phyloP scores from a whole-genome alignment of 2,888 invertebrate species.

The Barypeithes pellucidus region DNA sequence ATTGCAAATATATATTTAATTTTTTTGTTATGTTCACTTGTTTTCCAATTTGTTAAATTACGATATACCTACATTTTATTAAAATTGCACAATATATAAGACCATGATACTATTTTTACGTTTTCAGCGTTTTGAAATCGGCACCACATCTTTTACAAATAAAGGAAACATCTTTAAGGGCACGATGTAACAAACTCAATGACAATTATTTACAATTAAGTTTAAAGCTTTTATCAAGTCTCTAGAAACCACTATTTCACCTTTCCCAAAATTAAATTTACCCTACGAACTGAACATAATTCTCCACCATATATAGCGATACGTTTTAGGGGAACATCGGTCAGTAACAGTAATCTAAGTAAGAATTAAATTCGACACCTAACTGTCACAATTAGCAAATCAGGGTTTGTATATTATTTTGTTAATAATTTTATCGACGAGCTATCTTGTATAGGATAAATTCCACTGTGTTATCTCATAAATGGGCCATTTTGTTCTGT shows the following conservation, averaged over 20 bases:
- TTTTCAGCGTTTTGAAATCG: too few relatives aligned
- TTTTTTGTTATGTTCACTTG: neutral
- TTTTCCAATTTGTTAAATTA: neutral
- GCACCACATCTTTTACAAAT: neutral
- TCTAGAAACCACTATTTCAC: slow-evolving; percentile 1
- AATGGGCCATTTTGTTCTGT: too few relatives aligned
- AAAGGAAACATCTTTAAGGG: neutral
- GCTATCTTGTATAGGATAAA: too few relatives aligned
- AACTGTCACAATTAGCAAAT: too few relatives aligned
- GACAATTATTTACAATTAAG: neutral
- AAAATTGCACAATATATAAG: too few relatives aligned
- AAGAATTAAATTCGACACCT: too few relatives aligned
- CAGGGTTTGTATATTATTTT: too few relatives aligned
- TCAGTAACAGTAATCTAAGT: too few relatives aligned
- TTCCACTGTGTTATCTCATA: too few relatives aligned
- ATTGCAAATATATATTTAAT: neutral
- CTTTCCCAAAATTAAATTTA: slow-evolving; percentile 3
- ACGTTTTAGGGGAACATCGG: neutral
- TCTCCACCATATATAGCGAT: neutral
- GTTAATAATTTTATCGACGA: too few relatives aligned
- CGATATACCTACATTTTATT: too few relatives aligned
- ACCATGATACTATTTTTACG: too few relatives aligned
- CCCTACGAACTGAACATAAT: slow-evolving; percentile 7
- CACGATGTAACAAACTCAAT: neutral
- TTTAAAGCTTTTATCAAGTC: neutral